These are phyloP conservation scores for Petaurus breviceps DNA, from an alignment of 2,113 vertebrate species.

Conservation along the genomic window DNA sequence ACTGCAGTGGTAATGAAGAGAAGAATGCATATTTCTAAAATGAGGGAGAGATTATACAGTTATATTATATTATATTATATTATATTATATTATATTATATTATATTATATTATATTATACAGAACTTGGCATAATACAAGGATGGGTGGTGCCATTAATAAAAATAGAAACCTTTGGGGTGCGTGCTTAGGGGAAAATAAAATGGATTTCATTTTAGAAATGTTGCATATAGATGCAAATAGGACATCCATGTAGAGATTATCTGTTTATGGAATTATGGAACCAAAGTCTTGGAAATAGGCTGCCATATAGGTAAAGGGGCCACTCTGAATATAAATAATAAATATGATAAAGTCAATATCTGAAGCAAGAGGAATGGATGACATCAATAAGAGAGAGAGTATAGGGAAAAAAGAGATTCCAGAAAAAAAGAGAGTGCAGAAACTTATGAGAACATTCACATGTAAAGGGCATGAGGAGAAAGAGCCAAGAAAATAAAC, in stretches of 20 bases:
- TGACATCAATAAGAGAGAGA: neutral
- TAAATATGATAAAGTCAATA: neutral
- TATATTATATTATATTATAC: too few relatives aligned
- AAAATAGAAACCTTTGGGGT: neutral
- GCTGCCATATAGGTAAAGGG: neutral
- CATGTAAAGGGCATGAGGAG: neutral
- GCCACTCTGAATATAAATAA: neutral
- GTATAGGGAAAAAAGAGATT: neutral
- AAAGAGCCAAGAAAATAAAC: neutral
- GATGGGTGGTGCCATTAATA: neutral
- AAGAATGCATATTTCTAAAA: neutral
- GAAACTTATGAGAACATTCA: neutral
- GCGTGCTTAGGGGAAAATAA: neutral
- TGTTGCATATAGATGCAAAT: neutral
- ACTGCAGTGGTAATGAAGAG: neutral
- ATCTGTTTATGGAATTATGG: neutral
- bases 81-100: too few relatives aligned
- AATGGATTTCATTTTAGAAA: neutral
- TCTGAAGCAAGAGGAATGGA: neutral
- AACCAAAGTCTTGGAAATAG: neutral
- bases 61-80: too few relatives aligned
- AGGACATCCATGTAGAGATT: neutral
- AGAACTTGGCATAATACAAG: neutral
- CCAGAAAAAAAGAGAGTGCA: neutral
- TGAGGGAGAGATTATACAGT: too few relatives aligned